phyloP scores from a whole-genome alignment of 2,888 invertebrate species.

The Hypomecis atomaria region DNA sequence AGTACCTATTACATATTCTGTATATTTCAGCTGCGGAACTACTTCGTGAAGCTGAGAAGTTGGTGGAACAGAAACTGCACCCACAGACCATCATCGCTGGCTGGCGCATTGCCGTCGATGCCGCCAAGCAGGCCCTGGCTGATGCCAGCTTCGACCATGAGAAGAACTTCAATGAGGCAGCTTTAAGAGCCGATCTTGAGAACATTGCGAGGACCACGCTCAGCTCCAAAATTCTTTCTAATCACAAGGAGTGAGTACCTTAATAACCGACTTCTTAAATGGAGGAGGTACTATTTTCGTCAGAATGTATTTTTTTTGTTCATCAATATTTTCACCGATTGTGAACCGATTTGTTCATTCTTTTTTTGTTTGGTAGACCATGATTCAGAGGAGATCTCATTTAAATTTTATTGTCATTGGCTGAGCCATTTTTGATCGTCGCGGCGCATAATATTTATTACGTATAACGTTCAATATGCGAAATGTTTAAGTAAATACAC shows the following conservation, averaged over 20 bases:
- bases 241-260: slow-evolving; percentile 93
- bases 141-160: slow-evolving; percentile 93
- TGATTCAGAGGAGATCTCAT: too few relatives aligned
- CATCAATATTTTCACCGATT: too few relatives aligned
- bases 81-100: slow-evolving; percentile 99
- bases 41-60: slow-evolving; percentile 96
- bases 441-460: too few relatives aligned
- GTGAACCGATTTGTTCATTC: too few relatives aligned
- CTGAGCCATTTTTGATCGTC: too few relatives aligned
- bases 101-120: slow-evolving; percentile 94
- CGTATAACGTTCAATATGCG: too few relatives aligned
- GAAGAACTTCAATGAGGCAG: slow-evolving; percentile 86
- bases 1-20: background rate
- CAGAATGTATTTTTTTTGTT: too few relatives aligned
- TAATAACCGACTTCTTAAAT: background rate
- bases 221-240: slow-evolving; percentile 98
- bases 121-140: slow-evolving; percentile 93
- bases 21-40: slow-evolving; percentile 92
- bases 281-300: too few relatives aligned
- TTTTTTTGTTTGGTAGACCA: too few relatives aligned
- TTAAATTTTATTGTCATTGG: too few relatives aligned
- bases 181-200: slow-evolving; percentile 94
- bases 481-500: too few relatives aligned
- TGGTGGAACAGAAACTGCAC: slow-evolving; percentile 97
- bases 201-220: slow-evolving; percentile 99